Conservation (phyloP, 2,113 vertebrate species). For the Balaeniceps rex region DNA sequence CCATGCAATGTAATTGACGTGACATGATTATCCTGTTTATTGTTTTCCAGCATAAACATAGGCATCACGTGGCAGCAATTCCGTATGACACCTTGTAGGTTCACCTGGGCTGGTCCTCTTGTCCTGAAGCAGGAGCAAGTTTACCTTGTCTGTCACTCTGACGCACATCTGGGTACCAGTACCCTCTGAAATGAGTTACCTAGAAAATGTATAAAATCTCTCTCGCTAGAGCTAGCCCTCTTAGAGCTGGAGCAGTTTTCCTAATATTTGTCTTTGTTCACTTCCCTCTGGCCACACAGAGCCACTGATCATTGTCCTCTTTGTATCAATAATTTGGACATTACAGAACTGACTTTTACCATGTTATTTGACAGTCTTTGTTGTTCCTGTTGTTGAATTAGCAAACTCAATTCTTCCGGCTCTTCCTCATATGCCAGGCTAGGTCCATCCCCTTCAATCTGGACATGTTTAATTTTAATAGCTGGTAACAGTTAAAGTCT, state of each 20-base stretch:
- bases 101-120: background rate
- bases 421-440: background rate
- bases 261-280: background rate
- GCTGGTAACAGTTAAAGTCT: background rate
- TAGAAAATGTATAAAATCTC: background rate
- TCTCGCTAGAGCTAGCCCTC: background rate
- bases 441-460: background rate
- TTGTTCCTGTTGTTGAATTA: background rate
- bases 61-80: background rate
- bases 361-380: background rate
- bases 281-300: background rate
- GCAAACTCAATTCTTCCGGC: background rate
- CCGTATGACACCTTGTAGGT: background rate
- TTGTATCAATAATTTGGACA: background rate
- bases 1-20: background rate
- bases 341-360: background rate
- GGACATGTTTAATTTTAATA: background rate
- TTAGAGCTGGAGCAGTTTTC: background rate
- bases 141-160: background rate
- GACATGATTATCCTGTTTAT: conserved; percentile 1
- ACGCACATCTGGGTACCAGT: background rate
- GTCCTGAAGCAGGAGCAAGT: background rate
- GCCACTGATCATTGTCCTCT: background rate
- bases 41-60: background rate
- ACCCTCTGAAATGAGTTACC: background rate